Base-by-base conservation (phyloP, 2,797 vertebrate genomes). In the Euthynnus affinis region DNA sequence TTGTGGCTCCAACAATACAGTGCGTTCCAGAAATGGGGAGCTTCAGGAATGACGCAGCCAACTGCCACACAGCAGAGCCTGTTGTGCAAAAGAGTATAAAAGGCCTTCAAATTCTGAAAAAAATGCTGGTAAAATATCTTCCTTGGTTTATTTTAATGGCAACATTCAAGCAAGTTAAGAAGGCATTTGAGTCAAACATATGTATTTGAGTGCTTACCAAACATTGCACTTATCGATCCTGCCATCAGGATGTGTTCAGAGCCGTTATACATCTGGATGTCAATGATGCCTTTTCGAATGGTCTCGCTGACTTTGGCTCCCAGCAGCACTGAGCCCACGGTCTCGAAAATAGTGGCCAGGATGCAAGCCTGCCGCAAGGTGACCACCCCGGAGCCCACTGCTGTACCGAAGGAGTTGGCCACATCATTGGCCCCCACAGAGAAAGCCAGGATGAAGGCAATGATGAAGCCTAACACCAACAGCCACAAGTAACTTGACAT, bases 1-100 rank as follows among this genome's bases (percentile, higher is more conserved):
- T 98, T 79, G 98, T 99, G 0, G 98, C 98, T 12, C 98, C 98
- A 13, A 99, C 98, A 27, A 99, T 99, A 80, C 98, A 99, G 91
- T 99, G 98, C 22, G 98, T 99, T 76, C 98, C 98, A 87, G 98
- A 99, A 82, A 99, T 98, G 74, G 98, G 98, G 12, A 99, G 97
- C 94, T 96, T 98, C 91, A 99, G 92, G 92, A 99, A 99, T 0
- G 98, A 99, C 76, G 98, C 98, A 15, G 73, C 87, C 44, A 99
- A 94, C 86, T 99, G 98, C 98, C 98, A 99, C 75, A 98, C 97
- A 64, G 98, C 98, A 27, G 98, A 99, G 67, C 98, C 98, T 99
- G 88, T 1, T 81, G 34, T 1, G 59, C 70, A 85, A 78, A 84
- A 87, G 32, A 71, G 18, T 7, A 14, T n/a, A 37, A 49, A 18